These are phyloP conservation scores for Anolis carolinensis DNA, from an alignment of 2,113 vertebrate genomes.

Conservation along the genomic window DNA sequence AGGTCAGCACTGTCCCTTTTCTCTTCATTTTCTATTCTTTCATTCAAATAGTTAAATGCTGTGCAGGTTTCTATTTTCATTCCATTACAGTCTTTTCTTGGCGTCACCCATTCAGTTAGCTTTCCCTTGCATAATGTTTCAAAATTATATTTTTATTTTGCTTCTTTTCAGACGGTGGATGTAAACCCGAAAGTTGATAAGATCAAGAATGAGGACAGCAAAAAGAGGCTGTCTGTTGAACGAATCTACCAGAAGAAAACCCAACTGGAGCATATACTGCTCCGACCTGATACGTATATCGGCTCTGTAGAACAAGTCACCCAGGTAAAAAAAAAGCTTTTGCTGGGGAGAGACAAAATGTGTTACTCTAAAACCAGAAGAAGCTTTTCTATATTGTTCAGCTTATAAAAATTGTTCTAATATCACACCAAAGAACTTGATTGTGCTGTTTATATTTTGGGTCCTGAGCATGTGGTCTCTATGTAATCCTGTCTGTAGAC, in stretches of 20 bases:
- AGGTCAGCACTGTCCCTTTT: neutral
- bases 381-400: neutral
- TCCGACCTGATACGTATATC: conserved; percentile 96
- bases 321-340: conserved; percentile 78
- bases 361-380: neutral
- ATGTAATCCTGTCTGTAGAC: neutral
- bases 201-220: conserved; percentile 75
- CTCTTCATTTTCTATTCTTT: neutral
- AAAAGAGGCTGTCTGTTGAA: conserved; percentile 87
- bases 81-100: neutral
- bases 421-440: neutral
- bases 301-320: conserved; percentile 94
- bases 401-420: neutral
- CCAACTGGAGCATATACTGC: conserved; percentile 97
- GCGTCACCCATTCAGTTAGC: neutral
- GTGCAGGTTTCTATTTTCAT: neutral
- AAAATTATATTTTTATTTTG: neutral
- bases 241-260: conserved; percentile 99
- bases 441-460: neutral
- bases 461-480: neutral
- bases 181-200: conserved; percentile 81
- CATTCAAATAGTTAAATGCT: neutral
- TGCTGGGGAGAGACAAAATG: neutral
- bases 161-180: conserved; percentile 69
- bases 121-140: neutral